phyloP scores from a whole-genome alignment of 2,888 invertebrate species.

The Coelogynopora nodosa region DNA sequence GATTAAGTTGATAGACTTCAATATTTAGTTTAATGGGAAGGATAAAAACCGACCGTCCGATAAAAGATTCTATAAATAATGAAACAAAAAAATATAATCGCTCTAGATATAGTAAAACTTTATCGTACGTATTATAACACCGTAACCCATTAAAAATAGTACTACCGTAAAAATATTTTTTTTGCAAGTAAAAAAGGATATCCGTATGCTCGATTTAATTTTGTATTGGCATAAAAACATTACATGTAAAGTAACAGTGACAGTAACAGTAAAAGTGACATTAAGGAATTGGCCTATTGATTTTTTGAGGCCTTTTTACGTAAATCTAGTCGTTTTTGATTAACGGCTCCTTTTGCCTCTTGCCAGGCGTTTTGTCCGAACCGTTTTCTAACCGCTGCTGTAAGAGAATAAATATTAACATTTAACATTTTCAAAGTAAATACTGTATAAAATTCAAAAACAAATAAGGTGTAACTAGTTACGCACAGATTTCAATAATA shows the following conservation, averaged over 20 bases:
- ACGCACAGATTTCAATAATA: not conserved
- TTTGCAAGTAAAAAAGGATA: not conserved
- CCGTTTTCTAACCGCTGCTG: not conserved
- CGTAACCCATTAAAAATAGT: not conserved
- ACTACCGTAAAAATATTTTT: not conserved
- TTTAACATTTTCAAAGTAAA: not conserved
- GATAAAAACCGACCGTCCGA: too few species aligned
- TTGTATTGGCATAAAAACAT: not conserved
- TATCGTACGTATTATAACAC: not conserved
- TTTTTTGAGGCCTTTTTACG: conserved; percentile 51
- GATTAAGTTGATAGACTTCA: too few species aligned
- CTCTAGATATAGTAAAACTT: too few species aligned
- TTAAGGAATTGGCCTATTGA: not conserved
- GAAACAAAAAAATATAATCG: too few species aligned
- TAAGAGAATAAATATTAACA: not conserved
- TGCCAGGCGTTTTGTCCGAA: not conserved
- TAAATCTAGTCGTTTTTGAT: conserved; percentile 36
- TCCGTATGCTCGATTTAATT: not conserved
- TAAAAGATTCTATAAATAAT: too few species aligned
- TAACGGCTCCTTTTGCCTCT: not conserved
- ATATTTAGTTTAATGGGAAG: too few species aligned
- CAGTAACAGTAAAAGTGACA: too few species aligned
- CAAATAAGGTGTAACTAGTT: not conserved
- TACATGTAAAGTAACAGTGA: not conserved
- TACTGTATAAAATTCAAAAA: not conserved